Evolutionary conservation across 2,888 invertebrate genomes (phyloP), one percentile per base, ranked within the genome.

Genomic region (Apamea sordens): DNA sequence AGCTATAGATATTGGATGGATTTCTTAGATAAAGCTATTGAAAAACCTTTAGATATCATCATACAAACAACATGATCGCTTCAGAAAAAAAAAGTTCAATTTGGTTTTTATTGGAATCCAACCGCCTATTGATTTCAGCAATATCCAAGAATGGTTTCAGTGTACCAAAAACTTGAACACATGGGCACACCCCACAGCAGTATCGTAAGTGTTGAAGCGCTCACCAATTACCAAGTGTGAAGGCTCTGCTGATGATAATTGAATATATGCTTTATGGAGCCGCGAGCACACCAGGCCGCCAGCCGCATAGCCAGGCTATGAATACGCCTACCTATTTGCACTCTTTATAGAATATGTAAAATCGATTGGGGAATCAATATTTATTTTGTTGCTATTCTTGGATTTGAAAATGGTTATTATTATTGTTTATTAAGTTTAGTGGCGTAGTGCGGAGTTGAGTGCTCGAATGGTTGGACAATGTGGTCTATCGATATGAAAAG

Each of bases 171-270:
- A 32, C 24, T 11, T 24, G 2, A 80, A 87, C 32, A 68, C 71
- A 85, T 92, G 88, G 53, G 15, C 90, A 81, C 77, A 80, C 86
- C 77, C 75, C 86, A 91, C 53, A 53, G 74, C 44, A 71, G 76
- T 83, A 86, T 85, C 85, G 90, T 91, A 90, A 93, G 93, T 94
- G 94, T 91, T 92, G 94, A 94, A 91, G 92, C 92, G 88, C 93
- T 92, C 90, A 93, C 94, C 95, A 96, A 96, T 96, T 96, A 95
- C 94, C 88, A 91, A 88, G 93, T 93, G 93, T 93, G 95, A 95
- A 94, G 93, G 94, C 91, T 90, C 89, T 89, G 86, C 88, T 84
- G 91, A 90, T 93, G 93, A 94, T 95, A 95, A 96, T 95, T 95
- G 95, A 95, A 95, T 94, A 92, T 93, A 95, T 95, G 92, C 89